Evolutionary conservation across 2,888 invertebrate species (phyloP), one percentile per base, ranked within the genome.

Genomic region (Balanococcus diminutus): DNA sequence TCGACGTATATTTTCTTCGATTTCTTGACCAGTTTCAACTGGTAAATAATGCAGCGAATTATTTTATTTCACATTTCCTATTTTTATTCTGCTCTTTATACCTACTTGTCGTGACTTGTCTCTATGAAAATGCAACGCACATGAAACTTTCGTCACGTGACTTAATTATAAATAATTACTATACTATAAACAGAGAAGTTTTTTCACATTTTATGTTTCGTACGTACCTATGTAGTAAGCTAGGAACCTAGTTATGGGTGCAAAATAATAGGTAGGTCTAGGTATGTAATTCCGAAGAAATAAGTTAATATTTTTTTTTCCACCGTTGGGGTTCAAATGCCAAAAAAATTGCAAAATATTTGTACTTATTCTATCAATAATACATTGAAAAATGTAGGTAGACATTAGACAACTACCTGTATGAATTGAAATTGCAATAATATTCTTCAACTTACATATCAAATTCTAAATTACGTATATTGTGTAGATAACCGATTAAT

Each of bases 1-100:
- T 19, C 6, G 22, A 22, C 9, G 5, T 0, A 22, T 31, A 67
- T 67, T 19, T 28, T 67, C 67, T 67, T 67, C 16, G 28, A 67
- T 67, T 67, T 67, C 67, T 67, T 28, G 25, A 67, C 67, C 28
- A 67, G 67, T 67, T 67, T 14, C 67, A 67, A 67, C 67, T 16
- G 28, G 28, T 67, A 67, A 67, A 67, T 14, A 31, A 16, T 31
- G 4, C 14, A 16, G 11, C 4, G 28, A 28, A 28, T 28, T 28
- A 67, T 67, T n/a, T n/a, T n/a, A n/a, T n/a, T n/a, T n/a, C n/a
- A n/a, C n/a, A n/a, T n/a, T 67, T 28, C 67, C 67, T 25, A 67
- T 67, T 67, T 67, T 67, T 67, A 9, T 67, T 25, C 14, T 67
- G 8, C 28, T 67, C 2, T 22, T 46, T 4, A n/a, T n/a, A 22